Percentiles rank a stretch among this genome's conserved stretches.
phyloP scores from a whole-genome alignment of 2,888 invertebrate species.

The Mythimna pallens region DNA sequence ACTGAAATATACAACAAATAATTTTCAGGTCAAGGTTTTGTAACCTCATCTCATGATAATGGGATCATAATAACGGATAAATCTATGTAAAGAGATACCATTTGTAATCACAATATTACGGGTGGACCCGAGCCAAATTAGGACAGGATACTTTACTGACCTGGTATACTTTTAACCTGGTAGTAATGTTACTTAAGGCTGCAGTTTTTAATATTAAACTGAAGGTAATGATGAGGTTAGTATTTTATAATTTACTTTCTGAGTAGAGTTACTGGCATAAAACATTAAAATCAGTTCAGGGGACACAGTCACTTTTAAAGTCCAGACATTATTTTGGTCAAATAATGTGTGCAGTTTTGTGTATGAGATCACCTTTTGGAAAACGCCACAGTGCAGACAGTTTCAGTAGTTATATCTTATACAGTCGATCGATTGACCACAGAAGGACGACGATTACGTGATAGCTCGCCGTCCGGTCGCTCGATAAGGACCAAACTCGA shows the following conservation, averaged over 20 bases:
- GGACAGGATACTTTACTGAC: neutral
- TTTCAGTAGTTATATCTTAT: too few relatives aligned
- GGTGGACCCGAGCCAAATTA: neutral
- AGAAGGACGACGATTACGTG: too few relatives aligned
- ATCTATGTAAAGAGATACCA: neutral
- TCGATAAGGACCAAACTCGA: too few relatives aligned
- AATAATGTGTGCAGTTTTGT: neutral
- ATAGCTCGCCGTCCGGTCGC: too few relatives aligned
- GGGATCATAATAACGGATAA: constrained; percentile 6
- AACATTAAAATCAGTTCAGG: too few relatives aligned
- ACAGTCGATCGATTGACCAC: too few relatives aligned
- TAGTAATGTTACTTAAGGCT: neutral
- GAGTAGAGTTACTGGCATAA: too few relatives aligned
- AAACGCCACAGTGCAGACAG: too few relatives aligned
- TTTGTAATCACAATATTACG: neutral
- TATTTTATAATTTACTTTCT: neutral
- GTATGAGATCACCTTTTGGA: too few relatives aligned
- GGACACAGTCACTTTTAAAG: neutral
- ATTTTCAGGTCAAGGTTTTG: constrained; percentile 37
- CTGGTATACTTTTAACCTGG: neutral
- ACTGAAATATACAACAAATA: constrained; percentile 24
- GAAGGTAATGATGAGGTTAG: too few relatives aligned
- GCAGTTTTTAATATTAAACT: too few relatives aligned
- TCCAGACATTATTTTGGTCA: neutral
- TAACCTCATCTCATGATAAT: constrained; percentile 19